Conservation (phyloP, 2,113 vertebrate species). For the Pycnonotus jocosus region DNA sequence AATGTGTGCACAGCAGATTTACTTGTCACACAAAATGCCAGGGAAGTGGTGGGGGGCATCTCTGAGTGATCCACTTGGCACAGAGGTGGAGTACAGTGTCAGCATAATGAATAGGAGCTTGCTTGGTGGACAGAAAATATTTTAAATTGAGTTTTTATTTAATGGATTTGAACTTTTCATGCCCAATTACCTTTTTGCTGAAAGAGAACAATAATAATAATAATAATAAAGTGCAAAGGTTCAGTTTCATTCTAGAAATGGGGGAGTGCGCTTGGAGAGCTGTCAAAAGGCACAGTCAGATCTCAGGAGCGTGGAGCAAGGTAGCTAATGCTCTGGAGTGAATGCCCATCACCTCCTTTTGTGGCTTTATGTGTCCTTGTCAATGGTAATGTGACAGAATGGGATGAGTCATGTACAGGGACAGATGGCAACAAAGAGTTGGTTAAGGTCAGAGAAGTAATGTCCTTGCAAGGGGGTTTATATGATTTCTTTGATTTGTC, state of each 20-base stretch:
- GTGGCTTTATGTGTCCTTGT: slow-evolving; percentile 40
- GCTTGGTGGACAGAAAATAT: slow-evolving; percentile 56
- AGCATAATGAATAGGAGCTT: slow-evolving; percentile 58
- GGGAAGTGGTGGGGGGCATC: slow-evolving; percentile 59
- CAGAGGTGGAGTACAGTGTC: slow-evolving; percentile 60
- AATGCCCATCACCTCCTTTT: slow-evolving; percentile 16
- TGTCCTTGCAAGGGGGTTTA: neutral
- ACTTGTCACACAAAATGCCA: slow-evolving; percentile 54
- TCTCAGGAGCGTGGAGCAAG: slow-evolving; percentile 33
- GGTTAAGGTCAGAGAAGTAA: neutral
- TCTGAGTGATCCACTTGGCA: slow-evolving; percentile 59
- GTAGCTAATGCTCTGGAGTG: slow-evolving; percentile 15
- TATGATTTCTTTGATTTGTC: neutral
- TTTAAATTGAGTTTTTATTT: slow-evolving; percentile 65
- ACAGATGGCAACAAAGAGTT: neutral
- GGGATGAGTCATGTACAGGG: neutral
- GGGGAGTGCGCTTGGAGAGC: slow-evolving; percentile 38
- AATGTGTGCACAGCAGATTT: slow-evolving; percentile 52
- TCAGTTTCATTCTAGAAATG: slow-evolving; percentile 51
- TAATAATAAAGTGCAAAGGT: slow-evolving; percentile 60
- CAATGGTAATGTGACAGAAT: slow-evolving; percentile 7
- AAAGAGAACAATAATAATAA: slow-evolving; percentile 61
- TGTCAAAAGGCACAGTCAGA: slow-evolving; percentile 52
- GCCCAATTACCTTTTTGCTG: slow-evolving; percentile 61
- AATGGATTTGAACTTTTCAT: slow-evolving; percentile 69